Evolutionary conservation across 2,113 vertebrate genomes (phyloP).

Genomic region (Amphiprion ocellaris): DNA sequence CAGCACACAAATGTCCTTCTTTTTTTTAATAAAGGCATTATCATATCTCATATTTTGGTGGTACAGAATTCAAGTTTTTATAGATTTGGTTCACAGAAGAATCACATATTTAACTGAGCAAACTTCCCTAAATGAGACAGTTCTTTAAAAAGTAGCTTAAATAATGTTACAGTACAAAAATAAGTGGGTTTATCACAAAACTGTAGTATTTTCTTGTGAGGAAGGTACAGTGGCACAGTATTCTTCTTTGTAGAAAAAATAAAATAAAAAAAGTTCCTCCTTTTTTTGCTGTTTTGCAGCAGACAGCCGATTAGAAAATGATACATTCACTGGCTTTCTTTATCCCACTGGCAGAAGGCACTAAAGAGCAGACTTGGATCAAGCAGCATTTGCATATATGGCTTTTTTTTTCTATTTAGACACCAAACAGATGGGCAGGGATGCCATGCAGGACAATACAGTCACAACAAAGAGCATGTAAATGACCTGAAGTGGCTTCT

Average conservation of each 20-base stretch:
- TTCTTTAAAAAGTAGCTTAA: conserved; percentile 78
- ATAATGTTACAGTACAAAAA: conserved; percentile 85
- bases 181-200: conserved; percentile 75
- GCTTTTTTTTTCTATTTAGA: conserved; percentile 47
- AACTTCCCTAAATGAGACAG: conserved; percentile 73
- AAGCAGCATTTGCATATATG: conserved; percentile 50
- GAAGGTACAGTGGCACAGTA: conserved; percentile 79
- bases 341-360: conserved; percentile 80
- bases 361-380: conserved; percentile 67
- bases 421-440: not conserved
- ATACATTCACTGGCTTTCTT: conserved; percentile 82
- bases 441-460: not conserved
- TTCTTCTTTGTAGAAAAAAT: conserved; percentile 72
- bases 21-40: conserved; percentile 76
- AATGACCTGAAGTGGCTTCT: conserved; percentile 17
- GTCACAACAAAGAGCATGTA: not conserved
- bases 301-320: conserved; percentile 61
- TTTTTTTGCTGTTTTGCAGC: conserved; percentile 55
- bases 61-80: conserved; percentile 84
- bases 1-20: conserved; percentile 20
- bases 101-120: conserved; percentile 75
- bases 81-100: conserved; percentile 81
- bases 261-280: conserved; percentile 63
- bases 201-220: conserved; percentile 36
- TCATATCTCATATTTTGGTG: conserved; percentile 76